Conservation (phyloP, 2,113 vertebrate species). For the Pungitius pungitius region DNA sequence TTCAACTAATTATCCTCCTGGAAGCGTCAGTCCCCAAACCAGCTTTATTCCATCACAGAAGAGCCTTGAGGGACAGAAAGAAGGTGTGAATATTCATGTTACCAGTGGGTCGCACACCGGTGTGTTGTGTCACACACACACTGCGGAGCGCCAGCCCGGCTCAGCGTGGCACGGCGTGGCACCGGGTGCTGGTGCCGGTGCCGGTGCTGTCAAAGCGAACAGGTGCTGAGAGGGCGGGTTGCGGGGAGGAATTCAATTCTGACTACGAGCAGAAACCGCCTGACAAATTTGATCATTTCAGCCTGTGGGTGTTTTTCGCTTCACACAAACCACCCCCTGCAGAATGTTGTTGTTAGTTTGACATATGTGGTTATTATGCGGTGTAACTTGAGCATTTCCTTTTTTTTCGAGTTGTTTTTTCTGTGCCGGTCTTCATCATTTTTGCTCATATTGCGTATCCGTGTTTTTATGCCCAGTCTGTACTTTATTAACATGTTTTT, state of each 20-base stretch:
- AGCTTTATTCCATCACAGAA: constrained; percentile 68
- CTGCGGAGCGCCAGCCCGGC: constrained; percentile 53
- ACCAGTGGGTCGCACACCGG: constrained; percentile 36
- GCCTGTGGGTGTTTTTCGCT: constrained; percentile 54
- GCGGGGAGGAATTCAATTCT: constrained; percentile 47
- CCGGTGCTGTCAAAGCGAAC: constrained; percentile 54
- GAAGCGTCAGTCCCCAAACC: constrained; percentile 58
- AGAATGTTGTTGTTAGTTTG: constrained; percentile 57
- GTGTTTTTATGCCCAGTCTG: constrained; percentile 18
- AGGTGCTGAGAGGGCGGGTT: constrained; percentile 40
- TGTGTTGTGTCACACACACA: constrained; percentile 47
- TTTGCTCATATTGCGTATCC: neutral
- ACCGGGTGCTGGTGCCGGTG: constrained; percentile 54
- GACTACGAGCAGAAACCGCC: constrained; percentile 41
- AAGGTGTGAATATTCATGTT: constrained; percentile 71
- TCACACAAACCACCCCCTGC: constrained; percentile 49
- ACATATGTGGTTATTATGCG: constrained; percentile 57
- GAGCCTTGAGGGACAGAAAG: constrained; percentile 67
- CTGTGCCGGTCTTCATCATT: constrained; percentile 1
- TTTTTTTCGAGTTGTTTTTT: constrained; percentile 33
- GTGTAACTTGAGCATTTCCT: constrained; percentile 52
- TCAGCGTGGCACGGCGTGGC: constrained; percentile 54
- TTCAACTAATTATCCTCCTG: constrained; percentile 75
- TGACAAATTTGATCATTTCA: constrained; percentile 57
- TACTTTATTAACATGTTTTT: constrained; percentile 26